Base-by-base conservation (phyloP, 2,113 vertebrate species). In the Oncorhynchus nerka region DNA sequence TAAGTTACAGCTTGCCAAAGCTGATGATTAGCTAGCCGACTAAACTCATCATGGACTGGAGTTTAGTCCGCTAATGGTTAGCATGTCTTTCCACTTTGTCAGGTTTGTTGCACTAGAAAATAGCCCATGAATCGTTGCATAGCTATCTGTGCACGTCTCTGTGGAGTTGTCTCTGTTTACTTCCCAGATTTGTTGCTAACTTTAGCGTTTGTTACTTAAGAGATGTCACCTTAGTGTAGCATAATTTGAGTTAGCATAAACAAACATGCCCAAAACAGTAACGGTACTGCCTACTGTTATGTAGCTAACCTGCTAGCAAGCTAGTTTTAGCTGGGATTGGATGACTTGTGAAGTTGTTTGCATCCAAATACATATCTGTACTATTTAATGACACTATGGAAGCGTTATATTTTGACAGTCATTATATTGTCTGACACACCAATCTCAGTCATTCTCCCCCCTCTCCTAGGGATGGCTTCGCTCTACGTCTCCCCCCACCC, bases 401-500 rank as follows among this genome's bases (percentile, higher is more conserved):
- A 57, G 12, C 5, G 15, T 55, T 55, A 16, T 55, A 16, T 4
- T 51, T 51, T 51, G 49, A 1, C 15, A 16, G 49, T 13, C 49
- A 51, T 16, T 15, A 51, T 39, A 39, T 39, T 8, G 11, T n/a
- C 30, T 61, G 1, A 7, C 16, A 66, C 28, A 28, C 62, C 34
- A 19, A 65, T 22, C 12, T 45, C 22, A 39, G 15, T n/a, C 39
- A 9, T 48, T 9, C n/a, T 67, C 3, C 77, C 12, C 83, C n/a
- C 81, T 22, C 83, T 13, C 3, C 15, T 8, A 89, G 81, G 76
- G 85, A 97, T 96, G 95, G 93, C 94, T 51, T 91, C 94, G 73
- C 93, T 96, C 15, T 96, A 95, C 3, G 93, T 95, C 71, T 95
- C 93, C 45, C 92, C 94, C 5, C 94, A 96, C 75, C 91, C 94